Conservation (phyloP, 2,888 invertebrate genomes). For the Trichogramma dendrolimi region DNA sequence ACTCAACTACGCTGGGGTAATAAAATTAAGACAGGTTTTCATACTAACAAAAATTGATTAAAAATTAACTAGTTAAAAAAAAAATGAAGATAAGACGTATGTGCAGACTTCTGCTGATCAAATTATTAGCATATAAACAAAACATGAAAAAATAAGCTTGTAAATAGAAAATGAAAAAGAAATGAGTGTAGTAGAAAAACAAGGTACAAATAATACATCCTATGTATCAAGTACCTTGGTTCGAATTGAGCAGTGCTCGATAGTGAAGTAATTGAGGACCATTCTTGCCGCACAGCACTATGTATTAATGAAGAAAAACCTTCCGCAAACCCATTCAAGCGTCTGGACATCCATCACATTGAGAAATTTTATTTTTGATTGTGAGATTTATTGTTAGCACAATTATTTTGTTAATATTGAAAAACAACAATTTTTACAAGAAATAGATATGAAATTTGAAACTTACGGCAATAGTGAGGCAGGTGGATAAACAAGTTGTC, state of each 20-base stretch:
- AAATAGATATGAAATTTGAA: not conserved
- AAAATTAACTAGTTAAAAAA: not conserved
- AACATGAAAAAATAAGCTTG: too few relatives aligned
- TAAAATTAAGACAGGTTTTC: too few relatives aligned
- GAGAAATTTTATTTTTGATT: slow-evolving; percentile 5
- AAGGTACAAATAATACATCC: too few relatives aligned
- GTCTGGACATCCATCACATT: slow-evolving; percentile 52
- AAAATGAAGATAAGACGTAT: not conserved
- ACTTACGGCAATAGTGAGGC: slow-evolving; percentile 83
- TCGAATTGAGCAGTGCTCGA: slow-evolving; percentile 56
- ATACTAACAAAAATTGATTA: not conserved
- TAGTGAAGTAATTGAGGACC: slow-evolving; percentile 47
- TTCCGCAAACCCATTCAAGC: slow-evolving; percentile 67
- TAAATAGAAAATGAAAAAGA: too few relatives aligned
- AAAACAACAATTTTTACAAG: not conserved
- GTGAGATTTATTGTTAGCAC: not conserved
- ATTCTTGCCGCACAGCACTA: slow-evolving; percentile 64
- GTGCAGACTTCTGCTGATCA: not conserved
- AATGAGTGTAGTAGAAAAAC: too few relatives aligned
- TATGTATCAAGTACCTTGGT: slow-evolving; percentile 56
- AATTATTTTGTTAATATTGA: slow-evolving; percentile 3
- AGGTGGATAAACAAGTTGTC: slow-evolving; percentile 76
- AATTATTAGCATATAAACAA: not conserved
- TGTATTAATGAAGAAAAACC: slow-evolving; percentile 67
- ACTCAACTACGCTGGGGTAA: too few relatives aligned